Evolutionary conservation across 2,888 invertebrate genomes (phyloP), one percentile per base, ranked within the genome.

Genomic region (Myopa testacea): DNA sequence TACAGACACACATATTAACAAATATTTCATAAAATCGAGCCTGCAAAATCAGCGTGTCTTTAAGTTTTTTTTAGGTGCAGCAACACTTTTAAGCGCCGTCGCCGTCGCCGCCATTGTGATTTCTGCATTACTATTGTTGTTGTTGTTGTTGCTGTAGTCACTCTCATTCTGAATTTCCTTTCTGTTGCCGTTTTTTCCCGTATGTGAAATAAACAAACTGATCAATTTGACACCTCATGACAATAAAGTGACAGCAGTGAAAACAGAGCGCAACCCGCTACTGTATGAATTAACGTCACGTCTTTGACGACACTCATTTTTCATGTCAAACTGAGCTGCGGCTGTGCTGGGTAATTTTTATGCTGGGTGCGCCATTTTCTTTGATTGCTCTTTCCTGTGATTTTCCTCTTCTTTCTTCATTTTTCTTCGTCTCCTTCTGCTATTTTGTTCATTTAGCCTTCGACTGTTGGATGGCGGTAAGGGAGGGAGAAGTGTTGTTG

Each of bases 21-120:
- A 62, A 65, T 38, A 45, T 40, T 50, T 69, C 26, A 10, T 38
- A 19, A 70, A 69, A 52, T 76, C 45, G 63, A 38, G 71, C 34
- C 71, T 71, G 14, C 38, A 72, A 69, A 76, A 76, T 76, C 69
- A 69, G 3, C 2, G 62, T 37, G 10, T 45, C 73, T 45, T 63
- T 16, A 72, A 38, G 1, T 62, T 73, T 45, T 73, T 45, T 73
- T 40, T 55, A 55, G 71, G 71, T 38, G 71, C 71, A 71, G 71
- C 71, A 45, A 16, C 19, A 37, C 55, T 55, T 55, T 55, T 4
- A 45, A 45, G 45, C 45, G 45, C 45, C 45, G 45, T 45, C 40
- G 40, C 8, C 40, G 40, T 40, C 62, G 62, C 26, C 10, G 26
- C 26, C 14, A 55, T n/a, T 14, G 55, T 55, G 55, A 16, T n/a